Percentiles rank a stretch among this genome's conserved stretches.
phyloP scores from a whole-genome alignment of 2,797 vertebrate species.

The Amblyraja radiata region DNA sequence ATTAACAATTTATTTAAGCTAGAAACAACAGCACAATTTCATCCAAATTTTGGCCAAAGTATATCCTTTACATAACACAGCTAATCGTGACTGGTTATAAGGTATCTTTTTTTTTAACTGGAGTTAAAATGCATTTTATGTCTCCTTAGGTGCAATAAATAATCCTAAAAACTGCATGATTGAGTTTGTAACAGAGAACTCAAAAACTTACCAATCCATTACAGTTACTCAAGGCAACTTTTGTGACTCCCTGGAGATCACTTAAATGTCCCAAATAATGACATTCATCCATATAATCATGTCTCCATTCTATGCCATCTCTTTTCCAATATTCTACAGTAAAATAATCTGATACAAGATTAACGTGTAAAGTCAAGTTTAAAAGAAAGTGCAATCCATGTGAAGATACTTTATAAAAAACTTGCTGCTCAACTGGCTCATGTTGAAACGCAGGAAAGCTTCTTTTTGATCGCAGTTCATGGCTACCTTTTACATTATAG shows the following conservation, averaged over 20 bases:
- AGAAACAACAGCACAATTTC: background rate
- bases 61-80: background rate
- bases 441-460: slow-evolving; percentile 59
- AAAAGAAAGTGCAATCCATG: slow-evolving; percentile 80
- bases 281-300: slow-evolving; percentile 77
- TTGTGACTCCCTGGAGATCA: slow-evolving; percentile 75
- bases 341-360: slow-evolving; percentile 80
- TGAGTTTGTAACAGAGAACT: slow-evolving; percentile 11
- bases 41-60: background rate
- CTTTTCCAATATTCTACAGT: slow-evolving; percentile 94
- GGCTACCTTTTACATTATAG: slow-evolving; percentile 49
- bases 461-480: slow-evolving; percentile 58
- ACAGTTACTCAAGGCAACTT: slow-evolving; percentile 95
- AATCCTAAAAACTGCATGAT: background rate
- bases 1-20: background rate
- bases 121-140: background rate
- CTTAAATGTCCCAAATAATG: slow-evolving; percentile 90
- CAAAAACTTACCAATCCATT: slow-evolving; percentile 84
- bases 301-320: slow-evolving; percentile 83
- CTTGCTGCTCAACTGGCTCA: slow-evolving; percentile 63
- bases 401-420: slow-evolving; percentile 90
- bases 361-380: slow-evolving; percentile 84
- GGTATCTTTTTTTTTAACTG: background rate
- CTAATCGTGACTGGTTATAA: background rate
- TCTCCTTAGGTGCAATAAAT: background rate